phyloP scores from a whole-genome alignment of 2,888 invertebrate genomes.

The Sarcophaga carnaria region DNA sequence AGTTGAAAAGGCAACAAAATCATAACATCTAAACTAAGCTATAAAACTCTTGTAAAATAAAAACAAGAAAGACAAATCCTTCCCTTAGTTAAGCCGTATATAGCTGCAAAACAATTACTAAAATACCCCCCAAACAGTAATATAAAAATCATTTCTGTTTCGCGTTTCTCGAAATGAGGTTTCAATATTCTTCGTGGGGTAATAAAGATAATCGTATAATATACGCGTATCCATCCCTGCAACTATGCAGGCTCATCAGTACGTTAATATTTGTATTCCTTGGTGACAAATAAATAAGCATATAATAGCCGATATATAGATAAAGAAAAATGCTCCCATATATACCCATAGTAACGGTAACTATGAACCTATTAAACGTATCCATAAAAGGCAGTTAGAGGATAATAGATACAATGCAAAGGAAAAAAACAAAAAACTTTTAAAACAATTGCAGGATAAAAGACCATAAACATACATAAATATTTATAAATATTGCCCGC shows the following conservation, averaged over 20 bases:
- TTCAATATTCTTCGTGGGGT: conserved; percentile 29
- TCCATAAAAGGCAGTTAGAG: conserved; percentile 14
- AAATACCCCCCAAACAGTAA: conserved; percentile 3
- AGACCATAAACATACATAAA: conserved; percentile 24
- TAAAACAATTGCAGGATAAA: conserved; percentile 10
- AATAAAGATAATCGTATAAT: conserved; percentile 47
- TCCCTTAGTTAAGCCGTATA: not conserved
- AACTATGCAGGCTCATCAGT: not conserved
- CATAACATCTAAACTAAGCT: not conserved
- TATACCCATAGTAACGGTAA: not conserved
- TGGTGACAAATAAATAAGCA: conserved; percentile 65
- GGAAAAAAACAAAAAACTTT: not conserved
- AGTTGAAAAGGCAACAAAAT: not conserved
- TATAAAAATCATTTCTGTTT: not conserved
- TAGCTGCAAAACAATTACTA: conserved; percentile 6
- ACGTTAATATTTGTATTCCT: conserved; percentile 46
- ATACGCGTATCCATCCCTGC: not conserved
- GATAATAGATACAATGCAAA: not conserved
- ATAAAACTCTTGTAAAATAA: not conserved
- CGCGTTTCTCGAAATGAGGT: not conserved
- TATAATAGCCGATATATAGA: conserved; percentile 14
- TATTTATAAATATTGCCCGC: not conserved
- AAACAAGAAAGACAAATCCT: not conserved
- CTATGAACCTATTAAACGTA: conserved; percentile 45
- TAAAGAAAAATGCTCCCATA: conserved; percentile 29